A percentile compares a stretch with the other conserved stretches of the same genome.
Evolutionary conservation across 1,140 invertebrate species (phyloP).

Genomic region (Apis laboriosa): DNA sequence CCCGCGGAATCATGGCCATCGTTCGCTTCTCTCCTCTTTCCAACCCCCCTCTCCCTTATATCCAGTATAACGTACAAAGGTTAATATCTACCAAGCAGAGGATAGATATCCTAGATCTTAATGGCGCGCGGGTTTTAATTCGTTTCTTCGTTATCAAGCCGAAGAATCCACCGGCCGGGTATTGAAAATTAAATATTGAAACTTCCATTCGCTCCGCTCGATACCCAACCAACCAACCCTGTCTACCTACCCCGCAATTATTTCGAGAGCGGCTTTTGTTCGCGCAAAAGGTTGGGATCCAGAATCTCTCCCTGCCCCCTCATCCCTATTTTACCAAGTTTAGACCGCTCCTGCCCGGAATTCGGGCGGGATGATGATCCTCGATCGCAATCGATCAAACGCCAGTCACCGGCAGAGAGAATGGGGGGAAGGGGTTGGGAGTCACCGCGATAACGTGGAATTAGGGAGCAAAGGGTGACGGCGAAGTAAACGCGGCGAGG

Average conservation of each 20-base stretch:
- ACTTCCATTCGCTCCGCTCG: not conserved
- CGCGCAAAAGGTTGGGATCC: no score
- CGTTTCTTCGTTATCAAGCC: slow-evolving; percentile 23
- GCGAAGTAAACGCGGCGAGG: slow-evolving; percentile 10
- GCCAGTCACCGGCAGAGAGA: not conserved
- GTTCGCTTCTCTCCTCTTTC: not conserved
- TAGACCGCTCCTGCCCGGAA: no score
- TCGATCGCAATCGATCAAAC: slow-evolving; percentile 15
- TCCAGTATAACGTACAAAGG: not conserved
- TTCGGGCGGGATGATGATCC: no score
- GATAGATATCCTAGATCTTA: slow-evolving; percentile 8
- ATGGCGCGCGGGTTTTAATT: slow-evolving; percentile 4
- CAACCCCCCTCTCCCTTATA: no score
- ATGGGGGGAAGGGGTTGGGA: not conserved
- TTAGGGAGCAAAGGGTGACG: slow-evolving; percentile 5
- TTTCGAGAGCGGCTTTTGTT: not conserved
- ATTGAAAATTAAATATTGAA: slow-evolving; percentile 37
- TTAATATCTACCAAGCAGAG: slow-evolving; percentile 16
- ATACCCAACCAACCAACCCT: not conserved
- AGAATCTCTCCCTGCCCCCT: no score
- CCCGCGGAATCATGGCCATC: slow-evolving; percentile 39
- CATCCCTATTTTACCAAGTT: no score
- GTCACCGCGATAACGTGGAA: not conserved
- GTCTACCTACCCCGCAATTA: not conserved
- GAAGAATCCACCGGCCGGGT: not conserved